Evolutionary conservation across 1,140 invertebrate species (phyloP).

Genomic region (Brachionus paranguensis): DNA sequence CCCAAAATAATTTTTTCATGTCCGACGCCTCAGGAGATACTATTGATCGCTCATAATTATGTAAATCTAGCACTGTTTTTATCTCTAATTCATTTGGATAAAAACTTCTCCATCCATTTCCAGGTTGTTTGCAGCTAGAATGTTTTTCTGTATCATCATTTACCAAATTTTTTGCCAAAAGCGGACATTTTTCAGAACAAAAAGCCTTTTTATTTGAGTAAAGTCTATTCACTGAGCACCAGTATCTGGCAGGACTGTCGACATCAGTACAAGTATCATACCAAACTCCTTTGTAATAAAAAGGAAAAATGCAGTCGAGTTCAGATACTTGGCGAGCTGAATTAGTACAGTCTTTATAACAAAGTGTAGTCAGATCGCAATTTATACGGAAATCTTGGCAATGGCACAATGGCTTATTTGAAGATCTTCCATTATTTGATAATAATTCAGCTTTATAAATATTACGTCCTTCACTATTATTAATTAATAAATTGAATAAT

Average conservation of each 20-base stretch:
- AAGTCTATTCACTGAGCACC: neutral
- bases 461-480: neutral
- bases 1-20: conserved; percentile 17
- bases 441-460: neutral
- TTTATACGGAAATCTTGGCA: conserved; percentile 1
- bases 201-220: neutral
- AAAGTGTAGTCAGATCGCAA: neutral
- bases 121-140: neutral
- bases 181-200: conserved; percentile 20
- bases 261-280: conserved; percentile 27
- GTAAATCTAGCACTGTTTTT: neutral
- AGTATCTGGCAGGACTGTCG: neutral
- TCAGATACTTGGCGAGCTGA: neutral
- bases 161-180: neutral
- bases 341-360: neutral
- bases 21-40: neutral
- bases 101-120: neutral
- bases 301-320: conserved; percentile 29
- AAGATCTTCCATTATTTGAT: neutral
- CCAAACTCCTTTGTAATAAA: conserved; percentile 30
- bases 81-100: neutral
- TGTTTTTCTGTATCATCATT: neutral
- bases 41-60: conserved; percentile 2
- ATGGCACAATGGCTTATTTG: neutral
- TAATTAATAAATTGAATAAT: neutral